These are phyloP conservation scores for Rotaria socialis DNA, from an alignment of 2,888 invertebrate genomes.

Conservation along the genomic window DNA sequence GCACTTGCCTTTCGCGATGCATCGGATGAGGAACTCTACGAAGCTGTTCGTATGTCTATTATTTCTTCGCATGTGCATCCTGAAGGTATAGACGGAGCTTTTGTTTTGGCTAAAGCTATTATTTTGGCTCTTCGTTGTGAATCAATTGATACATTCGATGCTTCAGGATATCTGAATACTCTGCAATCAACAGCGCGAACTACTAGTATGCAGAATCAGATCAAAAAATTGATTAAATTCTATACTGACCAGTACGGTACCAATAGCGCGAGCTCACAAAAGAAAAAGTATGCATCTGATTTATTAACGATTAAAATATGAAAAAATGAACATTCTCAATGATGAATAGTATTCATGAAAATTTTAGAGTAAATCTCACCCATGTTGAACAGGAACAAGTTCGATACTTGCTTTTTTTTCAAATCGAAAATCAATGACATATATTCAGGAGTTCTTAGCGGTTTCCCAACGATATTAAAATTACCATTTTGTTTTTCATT, in stretches of 20 bases:
- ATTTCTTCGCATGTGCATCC: slow-evolving; percentile 20
- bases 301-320: too few species aligned
- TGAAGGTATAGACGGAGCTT: slow-evolving; percentile 21
- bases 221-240: not conserved
- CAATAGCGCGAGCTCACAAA: not conserved
- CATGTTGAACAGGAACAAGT: too few species aligned
- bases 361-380: too few species aligned
- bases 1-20: slow-evolving; percentile 1
- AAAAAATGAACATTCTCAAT: too few species aligned
- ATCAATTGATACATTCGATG: not conserved
- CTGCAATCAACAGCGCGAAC: not conserved
- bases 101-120: not conserved
- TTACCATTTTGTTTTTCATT: not conserved
- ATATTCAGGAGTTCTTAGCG: too few species aligned
- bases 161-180: not conserved
- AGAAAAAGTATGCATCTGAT: not conserved
- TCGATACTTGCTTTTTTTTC: too few species aligned
- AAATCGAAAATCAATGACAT: too few species aligned
- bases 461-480: not conserved
- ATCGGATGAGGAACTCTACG: not conserved
- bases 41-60: slow-evolving; percentile 25
- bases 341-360: too few species aligned
- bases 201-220: not conserved
- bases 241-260: not conserved
- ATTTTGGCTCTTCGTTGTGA: not conserved